phyloP scores from a whole-genome alignment of 2,113 vertebrate genomes.

The Haemorhous mexicanus region DNA sequence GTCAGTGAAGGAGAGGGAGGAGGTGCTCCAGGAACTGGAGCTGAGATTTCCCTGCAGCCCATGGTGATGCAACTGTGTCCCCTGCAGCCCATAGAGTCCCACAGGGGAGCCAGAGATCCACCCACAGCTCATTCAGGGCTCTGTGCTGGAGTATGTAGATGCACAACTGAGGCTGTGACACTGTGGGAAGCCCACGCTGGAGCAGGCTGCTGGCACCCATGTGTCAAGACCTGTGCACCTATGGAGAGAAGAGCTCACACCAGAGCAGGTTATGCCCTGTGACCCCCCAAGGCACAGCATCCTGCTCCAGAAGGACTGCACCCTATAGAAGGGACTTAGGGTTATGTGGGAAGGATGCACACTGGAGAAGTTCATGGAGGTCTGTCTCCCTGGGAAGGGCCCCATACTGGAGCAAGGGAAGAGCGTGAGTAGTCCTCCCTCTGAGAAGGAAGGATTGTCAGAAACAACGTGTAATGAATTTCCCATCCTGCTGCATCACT shows the following conservation, averaged over 20 bases:
- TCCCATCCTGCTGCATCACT: fast-evolving
- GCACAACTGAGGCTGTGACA: not conserved
- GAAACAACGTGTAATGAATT: fast-evolving
- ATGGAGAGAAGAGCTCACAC: not conserved
- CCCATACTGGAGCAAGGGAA: not conserved
- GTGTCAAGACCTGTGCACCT: not conserved
- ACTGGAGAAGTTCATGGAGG: not conserved
- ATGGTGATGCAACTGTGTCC: not conserved
- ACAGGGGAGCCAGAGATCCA: not conserved
- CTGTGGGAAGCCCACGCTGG: fast-evolving
- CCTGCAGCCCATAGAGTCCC: not conserved
- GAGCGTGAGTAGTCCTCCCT: not conserved
- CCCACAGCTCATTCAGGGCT: not conserved
- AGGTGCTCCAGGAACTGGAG: not conserved
- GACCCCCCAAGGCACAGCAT: not conserved
- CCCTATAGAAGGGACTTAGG: not conserved
- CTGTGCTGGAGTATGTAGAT: fast-evolving
- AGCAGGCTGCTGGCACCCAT: not conserved
- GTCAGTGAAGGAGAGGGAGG: not conserved
- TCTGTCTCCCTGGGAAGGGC: not conserved
- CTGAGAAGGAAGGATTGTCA: not conserved
- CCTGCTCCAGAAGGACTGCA: not conserved
- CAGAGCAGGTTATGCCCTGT: not conserved
- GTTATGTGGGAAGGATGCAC: not conserved
- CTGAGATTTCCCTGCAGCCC: not conserved